A percentile compares a stretch with the other conserved stretches of the same genome.
Conservation (phyloP, 2,888 invertebrate genomes). For the Caenorhabditis imperialis region DNA sequence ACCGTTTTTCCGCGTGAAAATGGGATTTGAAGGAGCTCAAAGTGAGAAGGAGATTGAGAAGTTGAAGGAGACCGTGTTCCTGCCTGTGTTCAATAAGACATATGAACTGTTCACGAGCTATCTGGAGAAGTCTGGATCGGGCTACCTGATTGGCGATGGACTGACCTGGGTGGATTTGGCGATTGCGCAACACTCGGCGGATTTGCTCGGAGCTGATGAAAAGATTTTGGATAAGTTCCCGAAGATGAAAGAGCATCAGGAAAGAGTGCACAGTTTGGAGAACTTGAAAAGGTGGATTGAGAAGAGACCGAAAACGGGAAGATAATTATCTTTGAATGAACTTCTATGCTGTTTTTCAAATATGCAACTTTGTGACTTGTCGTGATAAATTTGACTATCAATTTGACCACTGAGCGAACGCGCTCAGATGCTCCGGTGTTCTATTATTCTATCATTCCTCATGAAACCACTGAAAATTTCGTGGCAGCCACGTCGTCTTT, state of each 20-base stretch:
- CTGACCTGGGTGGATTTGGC: slow-evolving; percentile 70
- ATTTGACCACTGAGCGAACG: too few species aligned
- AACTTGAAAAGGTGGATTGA: slow-evolving; percentile 69
- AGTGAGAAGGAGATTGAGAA: slow-evolving; percentile 57
- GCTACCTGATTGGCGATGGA: slow-evolving; percentile 63
- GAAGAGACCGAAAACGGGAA: slow-evolving; percentile 50
- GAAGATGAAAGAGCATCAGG: slow-evolving; percentile 58
- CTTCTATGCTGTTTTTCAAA: too few species aligned
- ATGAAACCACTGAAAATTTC: too few species aligned
- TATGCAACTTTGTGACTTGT: background rate
- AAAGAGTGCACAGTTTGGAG: slow-evolving; percentile 67
- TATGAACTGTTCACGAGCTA: slow-evolving; percentile 17
- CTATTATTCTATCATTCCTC: too few species aligned
- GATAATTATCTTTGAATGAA: slow-evolving; percentile 9
- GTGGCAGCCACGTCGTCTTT: too few species aligned
- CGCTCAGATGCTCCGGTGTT: too few species aligned
- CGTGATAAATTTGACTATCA: background rate
- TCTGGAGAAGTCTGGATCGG: slow-evolving; percentile 51
- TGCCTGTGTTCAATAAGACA: slow-evolving; percentile 29
- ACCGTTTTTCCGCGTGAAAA: slow-evolving; percentile 52
- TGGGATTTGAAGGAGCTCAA: slow-evolving; percentile 61
- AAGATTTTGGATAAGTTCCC: slow-evolving; percentile 63
- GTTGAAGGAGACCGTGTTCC: slow-evolving; percentile 27
- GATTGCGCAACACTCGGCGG: slow-evolving; percentile 64
- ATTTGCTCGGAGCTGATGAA: slow-evolving; percentile 56